A percentile compares a stretch with the other conserved stretches of the same genome.
phyloP scores from a whole-genome alignment of 2,113 vertebrate genomes.

The Corvus hawaiiensis region DNA sequence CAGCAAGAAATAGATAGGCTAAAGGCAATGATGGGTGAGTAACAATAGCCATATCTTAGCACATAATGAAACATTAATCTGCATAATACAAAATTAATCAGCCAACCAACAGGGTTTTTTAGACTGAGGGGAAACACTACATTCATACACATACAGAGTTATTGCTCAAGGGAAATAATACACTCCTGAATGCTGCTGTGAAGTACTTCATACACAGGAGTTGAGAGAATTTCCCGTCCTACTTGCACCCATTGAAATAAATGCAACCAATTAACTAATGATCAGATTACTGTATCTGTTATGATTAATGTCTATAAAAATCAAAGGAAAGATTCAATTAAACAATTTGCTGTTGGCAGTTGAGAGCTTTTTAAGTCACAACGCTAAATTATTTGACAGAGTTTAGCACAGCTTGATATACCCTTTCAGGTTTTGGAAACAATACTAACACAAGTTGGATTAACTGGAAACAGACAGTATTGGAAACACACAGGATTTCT shows the following conservation, averaged over 20 bases:
- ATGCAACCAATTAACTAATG: neutral
- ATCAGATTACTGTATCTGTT: neutral
- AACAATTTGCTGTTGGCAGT: neutral
- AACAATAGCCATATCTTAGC: neutral
- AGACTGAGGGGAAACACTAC: neutral
- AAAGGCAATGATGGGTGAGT: neutral
- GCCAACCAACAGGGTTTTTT: neutral
- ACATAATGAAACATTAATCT: neutral
- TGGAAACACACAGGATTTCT: neutral
- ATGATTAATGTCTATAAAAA: neutral
- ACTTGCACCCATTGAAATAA: neutral
- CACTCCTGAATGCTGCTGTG: neutral
- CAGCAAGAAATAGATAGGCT: neutral
- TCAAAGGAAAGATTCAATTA: neutral
- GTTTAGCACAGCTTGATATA: neutral
- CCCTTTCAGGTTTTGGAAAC: neutral
- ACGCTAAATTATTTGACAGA: neutral
- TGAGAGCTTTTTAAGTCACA: neutral
- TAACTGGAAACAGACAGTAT: neutral
- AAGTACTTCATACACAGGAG: neutral
- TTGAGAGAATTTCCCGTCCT: neutral
- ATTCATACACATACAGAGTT: neutral
- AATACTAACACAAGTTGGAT: neutral
- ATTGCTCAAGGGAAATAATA: neutral
- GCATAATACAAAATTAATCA: neutral